Base-by-base conservation (phyloP, 92 coral and sea anemone species). In the Umimayanthus kanabou region DNA sequence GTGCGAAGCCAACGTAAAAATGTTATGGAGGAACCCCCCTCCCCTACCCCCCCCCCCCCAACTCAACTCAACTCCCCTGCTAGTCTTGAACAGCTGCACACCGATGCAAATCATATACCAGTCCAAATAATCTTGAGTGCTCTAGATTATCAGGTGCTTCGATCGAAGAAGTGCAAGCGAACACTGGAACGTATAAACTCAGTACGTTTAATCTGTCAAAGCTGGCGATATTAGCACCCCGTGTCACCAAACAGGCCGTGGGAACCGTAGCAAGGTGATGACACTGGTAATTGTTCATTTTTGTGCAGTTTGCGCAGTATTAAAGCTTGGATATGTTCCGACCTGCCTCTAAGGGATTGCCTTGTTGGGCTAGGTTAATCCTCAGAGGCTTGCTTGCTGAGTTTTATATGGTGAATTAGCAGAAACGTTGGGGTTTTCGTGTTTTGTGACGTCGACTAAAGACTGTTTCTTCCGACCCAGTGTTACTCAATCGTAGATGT, bases 191-290 rank as follows among this genome's bases (percentile, higher is more conserved):
- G 45, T 5, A 82, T 66, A 67, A 82, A 42, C 61, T 67, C 86
- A 70, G 87, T 83, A 49, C 40, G 64, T 42, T 83, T 49, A 43
- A 83, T 42, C 78, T 71, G 78, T 83, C 87, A 69, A 30, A 83
- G 16, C 66, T 70, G 8, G 45, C 14, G 79, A 83, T 47, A 70
- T 83, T 83, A 83, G 58, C 28, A 26, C 69, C 65, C 78, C 7
- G 79, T 83, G 87, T 83, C 87, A 83, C 67, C 79, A 6, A 29
- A 22, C 77, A 53, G 87, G 67, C 78, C 87, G 87, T 83, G 87
- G 87, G 87, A 83, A 83, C 64, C 28, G 49, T 9, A 22, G 10
- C 1, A 8, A 70, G 76, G 87, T 40, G 87, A 65, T 83, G 87
- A 83, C 77, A 83, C 40, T 71, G 1, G 14, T 47, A 5, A 8